Evolutionary conservation across 2,113 vertebrate species (phyloP), one percentile per base, ranked within the genome.

Genomic region (Pipra filicauda): DNA sequence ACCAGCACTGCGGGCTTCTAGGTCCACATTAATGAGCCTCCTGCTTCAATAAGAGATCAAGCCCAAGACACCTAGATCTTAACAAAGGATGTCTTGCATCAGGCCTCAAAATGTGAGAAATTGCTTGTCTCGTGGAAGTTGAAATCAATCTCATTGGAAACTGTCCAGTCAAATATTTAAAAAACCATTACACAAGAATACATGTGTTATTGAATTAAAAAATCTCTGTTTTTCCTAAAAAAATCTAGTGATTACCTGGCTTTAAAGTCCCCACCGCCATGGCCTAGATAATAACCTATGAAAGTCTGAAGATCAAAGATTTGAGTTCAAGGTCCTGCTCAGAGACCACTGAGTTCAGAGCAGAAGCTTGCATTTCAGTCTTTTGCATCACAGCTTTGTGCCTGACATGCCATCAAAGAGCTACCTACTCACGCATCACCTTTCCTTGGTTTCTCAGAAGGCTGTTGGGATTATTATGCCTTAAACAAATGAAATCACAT

Each of bases 11-110:
- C 0, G 3, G 49, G 37, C 33, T 24, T 74, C 6, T 39, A 86
- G 31, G 43, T 55, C 59, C 30, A 30, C 0, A 0, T 35, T 65
- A 65, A 85, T 5, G 7, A 49, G 79, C 3, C 2, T 23, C 13
- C 15, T 51, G 23, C 46, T 55, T 39, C 82, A 90, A 2, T 24
- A 73, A 30, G 17, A 44, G 27, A 74, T 9, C 0, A 1, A 85
- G 30, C 6, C 7, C 5, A 5, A 70, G 5, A 43, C 16, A 80
- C 1, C 8, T 52, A 59, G 19, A 44, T 28, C 22, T 74, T 62
- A 90, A 84, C 6, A 57, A 59, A 49, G 4, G 16, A 88, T 73
- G 78, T 89, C 6, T 70, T 26, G 11, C 67, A 44, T 33, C 85
- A 73, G 51, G 2, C 33, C 62, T 76, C 54, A 80, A 75, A 94